Percentiles rank a stretch among this genome's conserved stretches.
Evolutionary conservation across 2,888 invertebrate genomes (phyloP).

Genomic region (Serripes groenlandicus): DNA sequence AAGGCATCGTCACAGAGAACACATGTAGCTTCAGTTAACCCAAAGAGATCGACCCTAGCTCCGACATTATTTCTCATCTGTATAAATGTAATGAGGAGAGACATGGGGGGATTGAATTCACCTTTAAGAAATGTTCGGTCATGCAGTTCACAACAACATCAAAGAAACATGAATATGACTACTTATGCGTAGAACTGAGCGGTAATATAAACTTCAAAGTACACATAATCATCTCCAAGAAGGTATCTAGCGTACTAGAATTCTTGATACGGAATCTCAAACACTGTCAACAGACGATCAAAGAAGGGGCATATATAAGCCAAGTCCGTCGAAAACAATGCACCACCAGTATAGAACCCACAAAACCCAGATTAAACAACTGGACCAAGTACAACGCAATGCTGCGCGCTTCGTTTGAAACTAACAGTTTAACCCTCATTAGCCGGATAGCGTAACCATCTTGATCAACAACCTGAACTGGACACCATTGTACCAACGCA

Average conservation of each 20-base stretch:
- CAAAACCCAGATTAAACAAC: constrained; percentile 13
- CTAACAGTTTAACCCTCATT: neutral
- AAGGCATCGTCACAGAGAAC: neutral
- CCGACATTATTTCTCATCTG: constrained; percentile 1
- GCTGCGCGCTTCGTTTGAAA: neutral
- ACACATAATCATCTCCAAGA: neutral
- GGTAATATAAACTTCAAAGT: constrained; percentile 9
- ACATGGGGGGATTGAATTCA: constrained; percentile 32
- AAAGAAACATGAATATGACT: neutral
- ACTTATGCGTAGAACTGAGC: neutral
- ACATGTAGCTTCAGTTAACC: neutral
- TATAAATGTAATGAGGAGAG: neutral
- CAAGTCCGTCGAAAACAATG: neutral
- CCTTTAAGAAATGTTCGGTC: constrained; percentile 15
- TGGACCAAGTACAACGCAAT: neutral
- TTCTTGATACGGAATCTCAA: constrained; percentile 1
- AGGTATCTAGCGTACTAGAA: neutral
- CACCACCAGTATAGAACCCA: neutral
- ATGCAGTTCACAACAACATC: constrained; percentile 22
- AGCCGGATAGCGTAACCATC: neutral
- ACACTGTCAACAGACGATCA: neutral
- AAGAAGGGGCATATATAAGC: neutral
- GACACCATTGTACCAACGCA: too few relatives aligned
- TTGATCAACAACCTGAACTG: neutral
- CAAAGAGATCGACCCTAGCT: neutral